Evolutionary conservation across 2,113 vertebrate species (phyloP), one percentile per base, ranked within the genome.

Genomic region (Aythya baeri): DNA sequence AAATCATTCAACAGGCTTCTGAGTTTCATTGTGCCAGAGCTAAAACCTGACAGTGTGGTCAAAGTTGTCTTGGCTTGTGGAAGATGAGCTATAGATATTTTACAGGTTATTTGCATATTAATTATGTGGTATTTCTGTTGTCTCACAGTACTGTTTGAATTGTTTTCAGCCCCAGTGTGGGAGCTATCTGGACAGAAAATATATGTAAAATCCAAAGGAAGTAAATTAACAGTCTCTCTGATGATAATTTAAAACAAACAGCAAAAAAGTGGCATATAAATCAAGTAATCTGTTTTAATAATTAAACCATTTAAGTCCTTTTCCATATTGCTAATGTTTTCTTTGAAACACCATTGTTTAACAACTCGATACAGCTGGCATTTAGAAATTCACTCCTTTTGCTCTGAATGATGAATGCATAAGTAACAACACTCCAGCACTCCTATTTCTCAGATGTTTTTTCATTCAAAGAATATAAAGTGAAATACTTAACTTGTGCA

Each of bases 201-300:
- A 31, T 17, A 50, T 1, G 9, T 84, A 7, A 49, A 34, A 43
- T 50, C 31, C 10, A 26, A 66, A 41, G 79, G 79, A 72, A 75
- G 67, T 29, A 17, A 86, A 77, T 14, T 50, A 86, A 23, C 52
- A 9, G 7, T 73, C 72, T 50, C 85, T 83, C 75, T 4, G 5
- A 75, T 86, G 86, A 70, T 89, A 73, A 80, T 83, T 93, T 50
- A 50, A 74, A 78, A 49, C 0, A 81, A 78, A 52, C 0, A 5
- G 63, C 63, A 61, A 63, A 79, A 8, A 59, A 73, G 74, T 50
- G 62, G 44, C 29, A 16, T 20, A 50, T 63, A 74, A 86, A 93
- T 86, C 68, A 68, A 83, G 34, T 58, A 43, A 88, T 89, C 85
- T 93, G 91, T 26, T 96, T 90, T 66, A 80, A 77, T 76, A 83